Base-by-base conservation (phyloP, 2,113 vertebrate genomes). In the Chloroceryle aenea region DNA sequence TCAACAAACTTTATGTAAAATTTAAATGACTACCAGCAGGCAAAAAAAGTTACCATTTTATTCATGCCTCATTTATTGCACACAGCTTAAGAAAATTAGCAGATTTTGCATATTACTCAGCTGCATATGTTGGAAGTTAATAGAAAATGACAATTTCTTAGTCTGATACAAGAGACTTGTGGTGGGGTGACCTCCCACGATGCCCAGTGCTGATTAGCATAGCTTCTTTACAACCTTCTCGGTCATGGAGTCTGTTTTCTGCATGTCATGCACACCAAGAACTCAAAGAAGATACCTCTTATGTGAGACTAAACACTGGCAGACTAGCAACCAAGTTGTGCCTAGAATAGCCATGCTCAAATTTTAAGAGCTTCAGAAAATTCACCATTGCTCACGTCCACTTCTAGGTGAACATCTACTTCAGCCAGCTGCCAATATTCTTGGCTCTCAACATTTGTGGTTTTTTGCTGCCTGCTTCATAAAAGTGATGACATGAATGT, bases 11-110 rank as follows among this genome's bases (percentile, higher is more conserved):
- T 95, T 64, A 95, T 75, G 96, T 89, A 95, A 83, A 92, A 95
- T 96, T 96, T 71, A 96, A 87, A 98, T 89, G 25, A 97, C 74
- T 89, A 94, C 36, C 73, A 96, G 92, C 63, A 93, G 86, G 26
- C 29, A 94, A 85, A 59, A 75, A 97, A 87, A 95, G 93, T 61
- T 92, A 85, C 74, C 83, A 56, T 68, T 96, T 93, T 85, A 96
- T 87, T 95, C 83, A 95, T 87, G 74, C 93, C 89, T 96, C 94
- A 95, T 97, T 97, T 97, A 93, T 79, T 97, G 89, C 75, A 82
- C 91, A 96, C 74, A 89, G 91, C 72, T 85, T 87, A 93, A 97
- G 96, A 97, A 97, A 97, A 97, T 87, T 84, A 97, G 63, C 87
- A 97, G 40, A 23, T 95, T 98, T 97, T 92, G 66, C 34, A 59